phyloP scores from a whole-genome alignment of 1,140 invertebrate species.

The Musca vetustissima region DNA sequence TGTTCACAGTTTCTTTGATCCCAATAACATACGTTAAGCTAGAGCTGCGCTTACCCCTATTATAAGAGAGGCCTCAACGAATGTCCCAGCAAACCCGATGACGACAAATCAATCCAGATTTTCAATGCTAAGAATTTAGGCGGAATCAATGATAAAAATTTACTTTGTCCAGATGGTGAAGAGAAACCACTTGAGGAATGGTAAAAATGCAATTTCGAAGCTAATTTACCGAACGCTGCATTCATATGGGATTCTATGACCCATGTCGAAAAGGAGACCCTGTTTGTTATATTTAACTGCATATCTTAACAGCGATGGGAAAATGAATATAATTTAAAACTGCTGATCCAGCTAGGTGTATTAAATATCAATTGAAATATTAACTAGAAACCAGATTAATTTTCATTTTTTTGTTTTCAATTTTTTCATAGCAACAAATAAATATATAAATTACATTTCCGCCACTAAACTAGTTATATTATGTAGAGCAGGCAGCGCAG shows the following conservation, averaged over 20 bases:
- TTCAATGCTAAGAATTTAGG: constrained; percentile 42
- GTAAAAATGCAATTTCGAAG: constrained; percentile 44
- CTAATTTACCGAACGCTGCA: constrained; percentile 41
- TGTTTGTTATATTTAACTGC: too few species aligned
- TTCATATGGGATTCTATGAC: constrained; percentile 39
- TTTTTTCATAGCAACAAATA: too few species aligned
- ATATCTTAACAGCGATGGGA: too few species aligned
- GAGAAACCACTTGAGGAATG: constrained; percentile 44
- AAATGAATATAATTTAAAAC: too few species aligned
- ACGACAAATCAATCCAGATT: constrained; percentile 37
- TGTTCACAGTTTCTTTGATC: constrained; percentile 45
- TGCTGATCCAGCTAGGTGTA: too few species aligned
- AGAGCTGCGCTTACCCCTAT: constrained; percentile 44
- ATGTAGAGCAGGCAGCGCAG: too few species aligned
- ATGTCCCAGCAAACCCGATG: constrained; percentile 33
- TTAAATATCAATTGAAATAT: too few species aligned
- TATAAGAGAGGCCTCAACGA: constrained; percentile 37
- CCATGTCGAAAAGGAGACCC: constrained; percentile 43
- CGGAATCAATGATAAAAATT: constrained; percentile 42
- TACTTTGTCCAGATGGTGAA: constrained; percentile 44
- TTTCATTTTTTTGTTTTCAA: too few species aligned
- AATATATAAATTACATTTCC: too few species aligned
- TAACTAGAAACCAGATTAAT: too few species aligned
- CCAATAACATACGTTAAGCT: constrained; percentile 34
- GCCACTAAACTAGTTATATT: too few species aligned